Base-by-base conservation (phyloP, 2,113 vertebrate species). In the Oryzias curvinotus region DNA sequence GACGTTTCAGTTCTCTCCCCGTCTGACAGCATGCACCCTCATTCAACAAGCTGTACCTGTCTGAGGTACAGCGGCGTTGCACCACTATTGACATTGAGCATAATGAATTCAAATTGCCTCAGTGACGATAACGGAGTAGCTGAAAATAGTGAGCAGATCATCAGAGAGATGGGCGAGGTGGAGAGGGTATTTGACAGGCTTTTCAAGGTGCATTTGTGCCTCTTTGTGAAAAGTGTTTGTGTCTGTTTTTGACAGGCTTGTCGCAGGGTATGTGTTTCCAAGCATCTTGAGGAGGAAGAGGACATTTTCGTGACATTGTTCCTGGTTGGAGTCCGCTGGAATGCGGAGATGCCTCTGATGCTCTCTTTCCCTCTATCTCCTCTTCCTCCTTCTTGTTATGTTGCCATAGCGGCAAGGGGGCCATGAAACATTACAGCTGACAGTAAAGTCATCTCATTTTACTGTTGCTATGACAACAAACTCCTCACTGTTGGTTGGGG, bases 401-500 rank as follows among this genome's bases (percentile, higher is more conserved):
- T 90, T 90, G 84, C 90, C 89, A 89, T 92, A 84, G 88, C 84
- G 83, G 87, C 90, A n/a, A 85, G 84, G 85, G 84, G 88, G 85
- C 87, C 91, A 85, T 88, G 85, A 91, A 91, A 91, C 87, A 89
- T 91, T 90, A 91, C 85, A 80, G 88, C 87, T 91, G 90, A 92
- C 91, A 91, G 90, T 90, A 90, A 91, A 91, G 86, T 91, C 90
- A 87, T 90, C 90, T 91, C 88, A 90, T 91, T 92, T 91, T 91
- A 90, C 87, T 91, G 90, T 92, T 92, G 89, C 91, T 89, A 92
- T 92, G 91, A 91, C 90, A 88, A 92, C 91, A 87, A 91, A 92
- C 89, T 90, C 87, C 87, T 89, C 78, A 68, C 85, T 82, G 79
- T 82, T 75, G 83, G 86, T 77, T 78, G 85, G 83, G 85, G 87